These are phyloP conservation scores for Suricata suricatta DNA, from an alignment of 2,113 vertebrate species.

Conservation along the genomic window DNA sequence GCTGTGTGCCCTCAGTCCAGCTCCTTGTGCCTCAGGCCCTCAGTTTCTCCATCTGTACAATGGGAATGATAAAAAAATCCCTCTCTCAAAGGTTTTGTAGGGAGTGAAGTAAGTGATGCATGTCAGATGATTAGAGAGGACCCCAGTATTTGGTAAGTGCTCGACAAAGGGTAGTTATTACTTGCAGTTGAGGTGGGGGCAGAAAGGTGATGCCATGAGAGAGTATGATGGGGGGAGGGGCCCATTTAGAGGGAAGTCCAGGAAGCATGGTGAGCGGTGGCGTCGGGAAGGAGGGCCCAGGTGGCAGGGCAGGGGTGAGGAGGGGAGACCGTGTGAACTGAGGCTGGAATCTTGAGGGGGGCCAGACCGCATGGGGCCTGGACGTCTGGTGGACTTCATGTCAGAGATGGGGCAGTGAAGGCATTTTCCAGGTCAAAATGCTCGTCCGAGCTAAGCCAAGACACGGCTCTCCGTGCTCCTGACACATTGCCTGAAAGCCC, in stretches of 20 bases:
- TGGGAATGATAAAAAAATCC: not conserved
- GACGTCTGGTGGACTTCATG: not conserved
- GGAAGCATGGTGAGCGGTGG: not conserved
- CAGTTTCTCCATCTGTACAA: not conserved
- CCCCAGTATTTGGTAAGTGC: not conserved
- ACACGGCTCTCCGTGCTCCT: not conserved
- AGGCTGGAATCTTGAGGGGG: not conserved
- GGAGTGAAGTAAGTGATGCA: not conserved
- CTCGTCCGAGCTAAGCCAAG: not conserved
- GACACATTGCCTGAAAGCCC: not conserved
- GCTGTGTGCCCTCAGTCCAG: not conserved
- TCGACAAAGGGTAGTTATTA: not conserved
- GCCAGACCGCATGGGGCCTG: not conserved
- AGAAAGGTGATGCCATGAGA: not conserved
- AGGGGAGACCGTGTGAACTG: not conserved
- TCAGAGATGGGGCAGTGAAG: not conserved
- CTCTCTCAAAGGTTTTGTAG: not conserved
- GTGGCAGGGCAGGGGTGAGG: rapidly evolving
- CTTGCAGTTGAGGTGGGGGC: not conserved
- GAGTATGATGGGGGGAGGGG: rapidly evolving
- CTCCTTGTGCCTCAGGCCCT: not conserved
- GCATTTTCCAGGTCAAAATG: not conserved
- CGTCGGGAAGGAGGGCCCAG: not conserved
- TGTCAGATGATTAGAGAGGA: not conserved
- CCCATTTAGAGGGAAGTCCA: not conserved